Percentiles rank a stretch among this genome's conserved stretches.
phyloP scores from a whole-genome alignment of 2,797 vertebrate species.

The Sternarchorhynchus goeldii region DNA sequence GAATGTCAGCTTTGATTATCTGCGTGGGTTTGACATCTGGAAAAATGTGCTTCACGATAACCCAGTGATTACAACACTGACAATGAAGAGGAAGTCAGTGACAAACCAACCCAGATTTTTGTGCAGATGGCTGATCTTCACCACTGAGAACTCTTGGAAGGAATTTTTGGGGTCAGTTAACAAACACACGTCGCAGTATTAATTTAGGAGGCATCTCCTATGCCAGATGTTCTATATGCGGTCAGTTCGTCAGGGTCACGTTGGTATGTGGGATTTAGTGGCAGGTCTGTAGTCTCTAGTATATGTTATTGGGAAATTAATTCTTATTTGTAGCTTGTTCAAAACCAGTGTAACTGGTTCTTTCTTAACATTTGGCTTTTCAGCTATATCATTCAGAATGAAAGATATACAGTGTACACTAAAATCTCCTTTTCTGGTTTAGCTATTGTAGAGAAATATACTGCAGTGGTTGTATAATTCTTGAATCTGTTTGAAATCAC shows the following conservation, averaged over 20 bases:
- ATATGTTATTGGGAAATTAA: slow-evolving; percentile 36
- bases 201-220: neutral
- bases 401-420: slow-evolving; percentile 53
- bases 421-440: slow-evolving; percentile 45
- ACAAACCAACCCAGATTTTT: slow-evolving; percentile 8
- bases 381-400: slow-evolving; percentile 41
- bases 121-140: slow-evolving; percentile 11
- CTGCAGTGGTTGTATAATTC: slow-evolving; percentile 30
- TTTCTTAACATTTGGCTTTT: slow-evolving; percentile 28
- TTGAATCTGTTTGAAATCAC: slow-evolving; percentile 22
- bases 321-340: slow-evolving; percentile 30
- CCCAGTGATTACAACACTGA: no score
- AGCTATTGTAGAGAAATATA: slow-evolving; percentile 38
- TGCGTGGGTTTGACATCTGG: neutral
- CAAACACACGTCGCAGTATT: neutral
- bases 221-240: slow-evolving; percentile 21
- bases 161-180: neutral
- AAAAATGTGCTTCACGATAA: slow-evolving; percentile 12
- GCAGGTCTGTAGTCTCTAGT: slow-evolving; percentile 48
- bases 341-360: slow-evolving; percentile 41
- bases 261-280: slow-evolving; percentile 38
- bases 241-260: slow-evolving; percentile 13
- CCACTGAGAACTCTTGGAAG: neutral
- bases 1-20: slow-evolving; percentile 1
- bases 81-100: no score